Evolutionary conservation across 2,113 vertebrate genomes (phyloP), one percentile per base, ranked within the genome.

Genomic region (Gila orcuttii): DNA sequence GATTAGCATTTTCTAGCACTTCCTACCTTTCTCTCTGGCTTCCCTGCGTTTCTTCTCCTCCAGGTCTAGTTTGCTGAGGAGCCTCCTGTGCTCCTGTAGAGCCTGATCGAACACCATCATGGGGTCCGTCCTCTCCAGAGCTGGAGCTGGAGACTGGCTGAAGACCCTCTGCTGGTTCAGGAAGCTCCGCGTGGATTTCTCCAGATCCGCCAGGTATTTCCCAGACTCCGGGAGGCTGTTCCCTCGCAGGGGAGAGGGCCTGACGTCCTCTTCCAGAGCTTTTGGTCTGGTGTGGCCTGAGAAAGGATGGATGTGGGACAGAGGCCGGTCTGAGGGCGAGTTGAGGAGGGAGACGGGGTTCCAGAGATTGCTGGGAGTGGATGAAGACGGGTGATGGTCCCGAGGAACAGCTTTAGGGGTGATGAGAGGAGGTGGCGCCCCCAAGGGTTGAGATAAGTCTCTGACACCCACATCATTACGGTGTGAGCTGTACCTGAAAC

Each of bases 11-110:
- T 47, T 31, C 8, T 4, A 13, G n/a, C 28, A 31, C 28, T 52
- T 7, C 4, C 5, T 91, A 99, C 98, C 98, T 95, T 98, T 98
- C 92, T 98, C 97, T 0, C 95, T 94, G 80, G 98, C 98, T 86
- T 99, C 98, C 3, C 94, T 95, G 86, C 97, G 95, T 91, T 96
- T 93, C 45, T 94, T 96, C 91, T 99, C 98, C 90, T 99, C 98
- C 91, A 99, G 93, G 93, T 99, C 98, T 87, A 99, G 93, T 79
- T 99, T 99, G 94, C 98, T 99, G 92, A 99, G 94, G 39, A 98
- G 95, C 87, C 90, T 93, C 47, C 97, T 95, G 87, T 98, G 97
- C 92, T 97, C 98, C 91, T 98, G 97, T 83, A 99, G 95, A 45
- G 96, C 93, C 91, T 98, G 97, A 0, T 99, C 98, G 0, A 96